Evolutionary conservation across 2,888 invertebrate species (phyloP).

Genomic region (Cryptocephalus moraei): DNA sequence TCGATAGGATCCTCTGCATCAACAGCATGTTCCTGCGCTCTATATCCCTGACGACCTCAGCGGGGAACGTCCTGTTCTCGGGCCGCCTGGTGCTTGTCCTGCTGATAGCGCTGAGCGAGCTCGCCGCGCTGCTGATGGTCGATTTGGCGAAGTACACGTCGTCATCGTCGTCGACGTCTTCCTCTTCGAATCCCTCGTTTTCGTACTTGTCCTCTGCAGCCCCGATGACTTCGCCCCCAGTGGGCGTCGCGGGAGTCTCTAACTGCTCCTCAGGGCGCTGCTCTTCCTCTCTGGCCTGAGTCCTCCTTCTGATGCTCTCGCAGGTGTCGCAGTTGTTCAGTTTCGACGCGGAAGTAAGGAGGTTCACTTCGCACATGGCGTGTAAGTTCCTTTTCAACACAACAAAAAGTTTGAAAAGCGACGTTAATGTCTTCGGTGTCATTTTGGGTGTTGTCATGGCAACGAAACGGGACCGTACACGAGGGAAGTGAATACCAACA

Average conservation of each 20-base stretch:
- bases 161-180: conserved; percentile 7
- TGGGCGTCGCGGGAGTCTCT: background rate
- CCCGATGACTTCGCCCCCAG: background rate
- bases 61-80: conserved; percentile 15
- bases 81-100: no score
- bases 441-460: no score
- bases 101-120: background rate
- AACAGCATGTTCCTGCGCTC: conserved; percentile 17
- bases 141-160: conserved; percentile 1
- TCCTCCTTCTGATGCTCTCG: conserved; percentile 7
- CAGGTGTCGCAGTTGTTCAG: conserved; percentile 10
- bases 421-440: no score
- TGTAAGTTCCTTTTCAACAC: no score
- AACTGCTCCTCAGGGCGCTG: background rate
- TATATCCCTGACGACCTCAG: conserved; percentile 15
- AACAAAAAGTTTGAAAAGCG: no score
- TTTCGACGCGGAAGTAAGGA: conserved; percentile 1
- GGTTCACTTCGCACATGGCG: no score
- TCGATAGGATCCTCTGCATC: conserved; percentile 22
- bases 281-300: conserved; percentile 1
- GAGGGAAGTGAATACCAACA: no score
- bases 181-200: conserved; percentile 9
- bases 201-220: conserved; percentile 6
- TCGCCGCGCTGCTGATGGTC: background rate
- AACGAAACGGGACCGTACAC: no score